A percentile compares a stretch with the other conserved stretches of the same genome.
Evolutionary conservation across 2,888 invertebrate species (phyloP).

Genomic region (Lamellibrachia satsuma): DNA sequence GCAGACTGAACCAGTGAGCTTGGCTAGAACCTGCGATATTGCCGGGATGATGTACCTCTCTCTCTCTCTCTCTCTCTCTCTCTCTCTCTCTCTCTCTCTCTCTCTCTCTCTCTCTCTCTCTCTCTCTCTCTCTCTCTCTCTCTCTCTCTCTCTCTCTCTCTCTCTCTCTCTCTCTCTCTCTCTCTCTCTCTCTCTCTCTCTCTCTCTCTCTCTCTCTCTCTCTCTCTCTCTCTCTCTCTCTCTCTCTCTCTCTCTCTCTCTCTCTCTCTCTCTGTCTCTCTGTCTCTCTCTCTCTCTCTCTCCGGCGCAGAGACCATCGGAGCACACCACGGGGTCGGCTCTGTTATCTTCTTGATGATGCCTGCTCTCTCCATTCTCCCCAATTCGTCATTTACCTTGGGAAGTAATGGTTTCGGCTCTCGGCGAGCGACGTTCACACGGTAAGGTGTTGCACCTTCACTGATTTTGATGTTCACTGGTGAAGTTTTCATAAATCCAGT

Average conservation of each 20-base stretch:
- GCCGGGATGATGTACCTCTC: too few relatives aligned
- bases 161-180: constrained; percentile 30
- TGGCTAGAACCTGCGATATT: too few relatives aligned
- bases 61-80: constrained; percentile 28
- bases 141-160: constrained; percentile 33
- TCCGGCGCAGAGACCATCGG: not conserved
- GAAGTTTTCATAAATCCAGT: too few relatives aligned
- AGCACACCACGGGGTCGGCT: too few relatives aligned
- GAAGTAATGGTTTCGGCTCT: too few relatives aligned
- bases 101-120: constrained; percentile 30
- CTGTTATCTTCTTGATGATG: too few relatives aligned
- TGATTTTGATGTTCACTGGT: too few relatives aligned
- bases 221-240: constrained; percentile 30
- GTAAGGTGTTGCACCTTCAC: too few relatives aligned
- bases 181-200: constrained; percentile 23
- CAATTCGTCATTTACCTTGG: too few relatives aligned
- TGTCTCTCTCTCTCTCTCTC: constrained; percentile 30
- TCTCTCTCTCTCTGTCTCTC: constrained; percentile 32
- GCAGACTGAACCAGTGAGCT: too few relatives aligned
- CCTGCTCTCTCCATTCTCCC: too few relatives aligned
- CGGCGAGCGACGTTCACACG: too few relatives aligned
- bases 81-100: constrained; percentile 32
- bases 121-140: constrained; percentile 23
- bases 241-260: constrained; percentile 23
- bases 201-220: constrained; percentile 33